Evolutionary conservation across 2,113 vertebrate species (phyloP).

Genomic region (Dicerorhinus sumatrensis): DNA sequence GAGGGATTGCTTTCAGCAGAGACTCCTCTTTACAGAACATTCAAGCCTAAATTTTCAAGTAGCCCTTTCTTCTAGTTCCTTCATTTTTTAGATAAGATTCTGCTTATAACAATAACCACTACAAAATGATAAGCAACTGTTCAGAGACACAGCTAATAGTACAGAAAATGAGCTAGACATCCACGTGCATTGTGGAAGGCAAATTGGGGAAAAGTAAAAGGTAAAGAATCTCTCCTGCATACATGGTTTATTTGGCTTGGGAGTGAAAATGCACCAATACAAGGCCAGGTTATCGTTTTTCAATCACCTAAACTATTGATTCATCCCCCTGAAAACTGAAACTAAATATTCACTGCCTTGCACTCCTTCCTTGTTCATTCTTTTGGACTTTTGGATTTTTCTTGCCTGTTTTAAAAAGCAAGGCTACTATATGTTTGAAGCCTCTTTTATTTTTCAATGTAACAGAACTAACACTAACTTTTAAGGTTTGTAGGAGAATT

Average conservation of each 20-base stretch:
- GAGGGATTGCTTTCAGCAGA: rapidly evolving
- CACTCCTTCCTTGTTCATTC: rapidly evolving
- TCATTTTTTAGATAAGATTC: neutral
- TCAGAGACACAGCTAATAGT: neutral
- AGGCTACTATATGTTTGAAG: neutral
- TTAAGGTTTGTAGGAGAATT: neutral
- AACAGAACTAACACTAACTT: neutral
- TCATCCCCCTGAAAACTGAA: neutral
- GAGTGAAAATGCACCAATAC: rapidly evolving
- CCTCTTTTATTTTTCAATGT: neutral
- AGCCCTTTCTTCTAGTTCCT: neutral
- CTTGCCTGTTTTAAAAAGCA: neutral
- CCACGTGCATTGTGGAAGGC: neutral
- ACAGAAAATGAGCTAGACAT: rapidly evolving
- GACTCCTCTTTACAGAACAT: neutral
- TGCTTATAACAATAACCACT: neutral
- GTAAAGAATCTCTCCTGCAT: rapidly evolving
- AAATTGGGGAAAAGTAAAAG: rapidly evolving
- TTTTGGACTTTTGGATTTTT: neutral
- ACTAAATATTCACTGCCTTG: neutral
- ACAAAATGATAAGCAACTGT: neutral
- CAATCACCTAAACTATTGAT: rapidly evolving
- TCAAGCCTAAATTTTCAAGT: neutral
- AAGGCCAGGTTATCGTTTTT: rapidly evolving
- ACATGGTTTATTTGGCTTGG: rapidly evolving